Percentiles rank a stretch among this genome's conserved stretches.
Evolutionary conservation across 2,797 vertebrate genomes (phyloP).

Genomic region (Mus spretus): DNA sequence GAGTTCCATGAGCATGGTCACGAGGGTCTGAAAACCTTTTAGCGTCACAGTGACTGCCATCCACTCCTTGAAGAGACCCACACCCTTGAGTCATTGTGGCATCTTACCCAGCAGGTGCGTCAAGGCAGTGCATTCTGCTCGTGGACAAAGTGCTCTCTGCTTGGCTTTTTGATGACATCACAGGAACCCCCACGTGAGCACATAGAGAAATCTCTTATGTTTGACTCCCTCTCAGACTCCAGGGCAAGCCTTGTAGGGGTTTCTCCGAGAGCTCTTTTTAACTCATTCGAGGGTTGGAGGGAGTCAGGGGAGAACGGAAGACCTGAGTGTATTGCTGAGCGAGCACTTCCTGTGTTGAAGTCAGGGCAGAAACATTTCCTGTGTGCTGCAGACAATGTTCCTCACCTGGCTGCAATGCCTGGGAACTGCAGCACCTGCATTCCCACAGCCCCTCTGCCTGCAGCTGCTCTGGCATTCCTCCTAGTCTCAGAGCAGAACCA

Average conservation of each 20-base stretch:
- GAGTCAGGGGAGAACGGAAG: neutral
- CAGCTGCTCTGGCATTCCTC: slow-evolving; percentile 50
- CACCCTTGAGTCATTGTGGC: neutral
- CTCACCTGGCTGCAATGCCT: slow-evolving; percentile 9
- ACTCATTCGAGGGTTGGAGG: neutral
- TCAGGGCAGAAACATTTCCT: slow-evolving; percentile 62
- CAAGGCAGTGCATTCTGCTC: neutral
- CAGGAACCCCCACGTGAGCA: neutral
- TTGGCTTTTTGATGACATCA: neutral
- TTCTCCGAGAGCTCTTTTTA: neutral
- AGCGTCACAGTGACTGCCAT: fast-evolving
- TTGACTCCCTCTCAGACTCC: fast-evolving
- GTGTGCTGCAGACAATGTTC: neutral
- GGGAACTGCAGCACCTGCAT: neutral
- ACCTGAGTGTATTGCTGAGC: neutral
- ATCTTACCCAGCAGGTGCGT: fast-evolving
- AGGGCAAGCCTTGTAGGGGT: neutral
- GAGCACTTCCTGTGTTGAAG: slow-evolving; percentile 53
- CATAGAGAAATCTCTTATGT: neutral
- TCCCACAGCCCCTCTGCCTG: neutral
- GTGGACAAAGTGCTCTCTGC: neutral
- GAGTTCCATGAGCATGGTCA: neutral
- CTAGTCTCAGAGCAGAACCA: neutral
- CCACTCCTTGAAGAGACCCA: neutral
- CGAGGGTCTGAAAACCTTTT: neutral